Base-by-base conservation (phyloP, 2,888 invertebrate species). In the Sisyra terminalis region DNA sequence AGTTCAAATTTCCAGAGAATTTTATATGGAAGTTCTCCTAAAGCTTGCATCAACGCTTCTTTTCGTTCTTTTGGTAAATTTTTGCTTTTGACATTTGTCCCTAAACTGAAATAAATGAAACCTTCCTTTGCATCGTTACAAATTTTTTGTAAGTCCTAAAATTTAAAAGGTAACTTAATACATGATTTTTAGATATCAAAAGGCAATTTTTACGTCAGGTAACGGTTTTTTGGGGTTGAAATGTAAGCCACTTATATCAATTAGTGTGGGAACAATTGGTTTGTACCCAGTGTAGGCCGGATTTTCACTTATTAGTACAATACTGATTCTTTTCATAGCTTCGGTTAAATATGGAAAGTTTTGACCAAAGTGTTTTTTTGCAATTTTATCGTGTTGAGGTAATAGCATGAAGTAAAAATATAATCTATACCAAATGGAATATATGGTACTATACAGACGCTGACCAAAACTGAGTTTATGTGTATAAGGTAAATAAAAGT, bases 41-140 rank as follows among this genome's bases (percentile, higher is more conserved):
- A 54, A 2, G 48, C 51, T 3, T 49, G 45, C 2, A 52, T 15
- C 24, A 56, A 50, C 17, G 45, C 47, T 15, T 47, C 34, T 11
- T 47, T 36, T 15, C 47, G 49, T 16, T 48, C 42, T 14, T 48
- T 46, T 2, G 53, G 44, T 46, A 55, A 39, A 16, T 45, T 44
- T 8, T 46, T 48, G 7, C 48, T 50, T 40, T 50, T 47, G 2
- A 54, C 48, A 14, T 52, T 51, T 2, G 55, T 50, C 2, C 57
- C 57, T 30, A 57, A 45, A 42, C 53, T 55, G 45, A 56, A 52
- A 43, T 49, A 51, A 35, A 56, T 48, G 15, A 51, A 49, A 1
- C 56, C 55, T 7, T 53, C 42, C 7, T 47, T 40, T n/a, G 50
- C 49, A 34, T 44, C 46, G 16, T 52, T 50, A 29, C 53, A 43